Evolutionary conservation across 2,113 vertebrate species (phyloP).

Genomic region (Symphodus melops): DNA sequence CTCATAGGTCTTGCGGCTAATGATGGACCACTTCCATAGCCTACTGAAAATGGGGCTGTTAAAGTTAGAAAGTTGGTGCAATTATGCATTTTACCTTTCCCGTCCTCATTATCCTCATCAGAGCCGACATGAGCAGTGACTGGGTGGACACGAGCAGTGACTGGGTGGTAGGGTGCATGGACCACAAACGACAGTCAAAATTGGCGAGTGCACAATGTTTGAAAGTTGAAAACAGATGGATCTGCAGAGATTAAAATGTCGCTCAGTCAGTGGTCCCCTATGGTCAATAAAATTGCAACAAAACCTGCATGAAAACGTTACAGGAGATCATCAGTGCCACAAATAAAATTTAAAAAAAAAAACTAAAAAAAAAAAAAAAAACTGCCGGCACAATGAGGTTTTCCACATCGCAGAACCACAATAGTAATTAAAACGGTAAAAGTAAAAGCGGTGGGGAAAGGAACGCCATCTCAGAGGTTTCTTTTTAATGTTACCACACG

Average conservation of each 20-base stretch:
- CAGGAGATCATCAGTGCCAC: conserved; percentile 57
- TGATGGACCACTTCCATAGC: conserved; percentile 60
- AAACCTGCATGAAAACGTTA: conserved; percentile 64
- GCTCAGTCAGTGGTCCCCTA: conserved; percentile 50
- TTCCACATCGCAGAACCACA: conserved; percentile 68
- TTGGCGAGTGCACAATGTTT: conserved; percentile 31
- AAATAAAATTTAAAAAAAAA: conserved; percentile 36
- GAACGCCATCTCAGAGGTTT: conserved; percentile 68
- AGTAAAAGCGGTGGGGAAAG: conserved; percentile 63
- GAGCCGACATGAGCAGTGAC: conserved; percentile 46
- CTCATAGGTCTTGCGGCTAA: conserved; percentile 56
- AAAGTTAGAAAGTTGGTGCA: conserved; percentile 63
- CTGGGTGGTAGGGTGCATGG: conserved; percentile 52
- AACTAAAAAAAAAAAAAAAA: conserved; percentile 29
- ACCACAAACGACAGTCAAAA: conserved; percentile 61
- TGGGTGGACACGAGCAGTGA: conserved; percentile 42
- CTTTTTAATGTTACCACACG: conserved; percentile 75
- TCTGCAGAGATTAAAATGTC: conserved; percentile 60
- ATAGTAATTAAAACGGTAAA: conserved; percentile 74
- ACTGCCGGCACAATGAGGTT: conserved; percentile 65
- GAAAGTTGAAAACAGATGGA: conserved; percentile 66
- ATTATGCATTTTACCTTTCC: conserved; percentile 66
- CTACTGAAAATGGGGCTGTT: conserved; percentile 58
- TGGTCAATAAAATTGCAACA: conserved; percentile 60
- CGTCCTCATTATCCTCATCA: conserved; percentile 39